phyloP scores from a whole-genome alignment of 2,797 vertebrate genomes.

The Orestias chungarensis region DNA sequence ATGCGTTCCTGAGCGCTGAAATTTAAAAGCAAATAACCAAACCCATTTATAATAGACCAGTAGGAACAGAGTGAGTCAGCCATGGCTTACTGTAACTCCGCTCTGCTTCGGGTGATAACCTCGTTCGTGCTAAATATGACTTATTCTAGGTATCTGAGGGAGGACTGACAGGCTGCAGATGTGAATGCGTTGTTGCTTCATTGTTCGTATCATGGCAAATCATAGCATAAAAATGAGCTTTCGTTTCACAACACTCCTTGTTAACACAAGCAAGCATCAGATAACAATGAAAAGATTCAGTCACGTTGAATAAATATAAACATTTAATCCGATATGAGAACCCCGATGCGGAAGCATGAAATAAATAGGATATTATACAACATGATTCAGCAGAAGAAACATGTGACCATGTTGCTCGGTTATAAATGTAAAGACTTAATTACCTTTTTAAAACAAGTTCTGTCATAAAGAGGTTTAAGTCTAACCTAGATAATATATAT shows the following conservation, averaged over 20 bases:
- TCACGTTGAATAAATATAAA: not conserved
- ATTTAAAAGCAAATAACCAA: slow-evolving; percentile 73
- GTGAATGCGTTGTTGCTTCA: slow-evolving; percentile 22
- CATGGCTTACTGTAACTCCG: slow-evolving; percentile 62
- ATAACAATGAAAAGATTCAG: not conserved
- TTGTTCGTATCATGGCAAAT: not conserved
- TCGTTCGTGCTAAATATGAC: slow-evolving; percentile 46
- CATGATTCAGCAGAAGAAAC: not conserved
- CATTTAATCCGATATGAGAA: not conserved
- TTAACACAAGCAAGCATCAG: not conserved
- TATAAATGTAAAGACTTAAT: too few relatives aligned
- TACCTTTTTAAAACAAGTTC: too few relatives aligned
- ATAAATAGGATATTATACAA: not conserved
- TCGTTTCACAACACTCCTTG: not conserved
- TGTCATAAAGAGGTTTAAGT: not conserved
- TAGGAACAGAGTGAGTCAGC: slow-evolving; percentile 56
- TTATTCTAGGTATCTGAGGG: slow-evolving; percentile 45
- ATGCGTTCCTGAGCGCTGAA: slow-evolving; percentile 54
- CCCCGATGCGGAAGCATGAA: not conserved
- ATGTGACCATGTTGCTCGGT: not conserved
- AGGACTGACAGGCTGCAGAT: slow-evolving; percentile 25
- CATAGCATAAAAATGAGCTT: slow-evolving; percentile 1
- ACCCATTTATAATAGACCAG: slow-evolving; percentile 45
- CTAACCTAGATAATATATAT: not conserved
- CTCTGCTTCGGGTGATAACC: slow-evolving; percentile 51